Base-by-base conservation (phyloP, 2,113 vertebrate species). In the Microcebus ravelobensis region DNA sequence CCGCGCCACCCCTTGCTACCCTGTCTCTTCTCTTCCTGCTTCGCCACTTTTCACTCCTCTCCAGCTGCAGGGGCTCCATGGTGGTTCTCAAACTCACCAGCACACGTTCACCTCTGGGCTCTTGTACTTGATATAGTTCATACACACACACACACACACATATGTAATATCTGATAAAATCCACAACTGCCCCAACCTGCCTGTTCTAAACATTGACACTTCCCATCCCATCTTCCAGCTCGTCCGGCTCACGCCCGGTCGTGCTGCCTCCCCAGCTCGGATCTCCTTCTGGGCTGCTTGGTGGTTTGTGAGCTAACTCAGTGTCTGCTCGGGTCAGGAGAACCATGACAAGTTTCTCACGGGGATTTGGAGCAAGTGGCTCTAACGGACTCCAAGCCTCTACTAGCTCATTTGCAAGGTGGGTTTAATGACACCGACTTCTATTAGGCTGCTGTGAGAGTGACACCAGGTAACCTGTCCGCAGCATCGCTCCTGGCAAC, bases 1-100 rank as follows among this genome's bases (percentile, higher is more conserved):
- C 0, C 0, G 57, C 2, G 7, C 52, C 17, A 5, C 4, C 8
- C 6, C 59, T 76, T 13, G n/a, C 25, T 34, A 10, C 1, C 4
- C 23, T 17, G 10, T 6, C 20, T 91, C 67, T 39, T n/a, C n/a
- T n/a, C 18, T 94, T 52, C 36, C 57, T 21, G 23, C 1, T 0
- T 4, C 70, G 45, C 17, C 21, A 20, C 20, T 23, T 17, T 9
- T 17, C 6, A 2, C 11, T 0, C 2, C 9, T n/a, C 50, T 29
- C 25, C 48, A 20, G 14, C 18, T 10, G 5, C 42, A 6, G 10
- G 31, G 63, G 29, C 71, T 76, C 63, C 45, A 1, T 7, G 39
- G 48, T 71, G 42, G 23, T 12, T 23, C n/a, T 82, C 61, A 15
- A 3, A 3, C 39, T 17, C 45, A 1, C 23, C 57, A 42, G 11